A percentile compares a stretch with the other conserved stretches of the same genome.
Evolutionary conservation across 2,113 vertebrate species (phyloP).

Genomic region (Chrysemys picta): DNA sequence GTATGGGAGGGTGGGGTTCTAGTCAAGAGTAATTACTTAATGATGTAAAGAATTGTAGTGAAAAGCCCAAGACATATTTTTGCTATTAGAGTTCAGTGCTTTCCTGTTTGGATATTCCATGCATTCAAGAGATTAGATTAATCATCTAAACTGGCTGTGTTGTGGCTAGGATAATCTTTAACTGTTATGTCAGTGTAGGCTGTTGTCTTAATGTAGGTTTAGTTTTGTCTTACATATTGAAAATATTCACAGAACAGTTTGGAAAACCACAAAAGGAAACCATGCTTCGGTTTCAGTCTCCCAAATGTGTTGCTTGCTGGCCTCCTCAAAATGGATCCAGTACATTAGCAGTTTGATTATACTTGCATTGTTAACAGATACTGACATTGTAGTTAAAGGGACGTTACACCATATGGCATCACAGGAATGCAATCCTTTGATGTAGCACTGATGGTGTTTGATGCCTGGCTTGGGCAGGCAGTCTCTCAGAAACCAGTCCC

Average conservation of each 20-base stretch:
- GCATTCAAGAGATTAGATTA: slow-evolving; percentile 79
- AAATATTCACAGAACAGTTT: slow-evolving; percentile 21
- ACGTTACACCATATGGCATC: background rate
- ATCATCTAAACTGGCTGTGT: slow-evolving; percentile 71
- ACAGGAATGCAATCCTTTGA: background rate
- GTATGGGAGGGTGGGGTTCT: slow-evolving; percentile 53
- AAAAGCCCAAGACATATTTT: slow-evolving; percentile 72
- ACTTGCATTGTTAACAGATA: background rate
- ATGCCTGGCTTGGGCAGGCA: background rate
- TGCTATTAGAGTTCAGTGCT: slow-evolving; percentile 72
- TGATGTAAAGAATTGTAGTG: slow-evolving; percentile 54
- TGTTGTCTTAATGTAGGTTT: slow-evolving; percentile 68
- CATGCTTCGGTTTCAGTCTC: background rate
- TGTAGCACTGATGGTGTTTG: accelerated
- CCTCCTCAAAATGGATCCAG: background rate
- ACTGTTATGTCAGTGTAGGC: slow-evolving; percentile 70
- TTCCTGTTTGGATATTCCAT: slow-evolving; percentile 75
- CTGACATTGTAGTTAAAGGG: background rate
- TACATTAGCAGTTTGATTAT: background rate
- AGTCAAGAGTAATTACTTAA: slow-evolving; percentile 74
- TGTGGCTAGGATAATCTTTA: slow-evolving; percentile 75
- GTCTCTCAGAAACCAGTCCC: background rate
- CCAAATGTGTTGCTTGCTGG: background rate
- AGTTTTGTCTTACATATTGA: slow-evolving; percentile 50
- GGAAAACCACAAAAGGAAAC: slow-evolving; percentile 51